A percentile compares a stretch with the other conserved stretches of the same genome.
Conservation (phyloP, 1,140 invertebrate species). For the Drosophila biarmipes region DNA sequence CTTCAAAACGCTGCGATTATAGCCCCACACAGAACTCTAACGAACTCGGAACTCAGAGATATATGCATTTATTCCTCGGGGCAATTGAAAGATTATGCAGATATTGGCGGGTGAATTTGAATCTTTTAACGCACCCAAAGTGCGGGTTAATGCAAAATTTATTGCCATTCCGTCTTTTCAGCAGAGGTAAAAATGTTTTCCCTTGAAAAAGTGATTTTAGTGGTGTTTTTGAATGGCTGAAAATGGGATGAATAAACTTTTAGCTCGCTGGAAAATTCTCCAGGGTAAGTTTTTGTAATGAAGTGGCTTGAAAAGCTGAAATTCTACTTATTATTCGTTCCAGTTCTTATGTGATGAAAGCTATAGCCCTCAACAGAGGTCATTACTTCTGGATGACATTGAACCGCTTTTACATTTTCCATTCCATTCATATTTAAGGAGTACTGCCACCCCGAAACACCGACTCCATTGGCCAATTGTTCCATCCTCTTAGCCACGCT, state of each 20-base stretch:
- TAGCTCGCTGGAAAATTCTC: too few species aligned
- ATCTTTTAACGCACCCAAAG: conserved; percentile 30
- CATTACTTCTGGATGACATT: background rate
- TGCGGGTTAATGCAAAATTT: conserved; percentile 37
- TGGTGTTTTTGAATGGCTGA: background rate
- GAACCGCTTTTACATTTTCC: conserved; percentile 4
- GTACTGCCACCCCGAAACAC: background rate
- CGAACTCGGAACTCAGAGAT: background rate
- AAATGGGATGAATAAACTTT: background rate
- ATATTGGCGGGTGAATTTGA: conserved; percentile 5
- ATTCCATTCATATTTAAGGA: conserved; percentile 28
- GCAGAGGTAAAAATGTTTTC: background rate
- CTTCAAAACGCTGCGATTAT: conserved; percentile 17
- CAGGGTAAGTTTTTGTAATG: too few species aligned
- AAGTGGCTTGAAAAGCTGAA: too few species aligned
- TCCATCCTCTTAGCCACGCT: conserved; percentile 46
- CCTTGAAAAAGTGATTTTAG: too few species aligned
- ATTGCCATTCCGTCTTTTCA: conserved; percentile 6
- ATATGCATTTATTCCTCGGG: background rate
- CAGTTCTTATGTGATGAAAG: too few species aligned
- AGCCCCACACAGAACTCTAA: conserved; percentile 17
- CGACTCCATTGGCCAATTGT: conserved; percentile 4
- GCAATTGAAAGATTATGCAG: conserved; percentile 51
- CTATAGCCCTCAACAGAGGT: background rate
- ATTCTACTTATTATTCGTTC: too few species aligned